These are phyloP conservation scores for Nothura maculosa DNA, from an alignment of 2,797 vertebrate genomes.

Conservation along the genomic window DNA sequence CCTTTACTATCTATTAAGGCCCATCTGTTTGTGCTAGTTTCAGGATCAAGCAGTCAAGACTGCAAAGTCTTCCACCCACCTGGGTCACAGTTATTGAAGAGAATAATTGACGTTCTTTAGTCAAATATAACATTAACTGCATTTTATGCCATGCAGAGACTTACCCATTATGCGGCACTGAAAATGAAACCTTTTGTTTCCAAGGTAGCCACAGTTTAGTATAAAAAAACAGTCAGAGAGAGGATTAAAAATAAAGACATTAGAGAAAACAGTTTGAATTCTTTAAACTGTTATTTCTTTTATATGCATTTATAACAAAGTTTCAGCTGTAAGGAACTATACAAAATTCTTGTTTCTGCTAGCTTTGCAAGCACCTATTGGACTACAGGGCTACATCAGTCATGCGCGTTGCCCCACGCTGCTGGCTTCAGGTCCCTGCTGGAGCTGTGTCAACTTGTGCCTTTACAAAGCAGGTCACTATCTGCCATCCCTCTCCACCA, in stretches of 20 bases:
- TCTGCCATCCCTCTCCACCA: accelerated
- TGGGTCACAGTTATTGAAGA: not conserved
- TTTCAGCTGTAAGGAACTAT: not conserved
- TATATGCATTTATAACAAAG: not conserved
- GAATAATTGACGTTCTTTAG: slow-evolving; percentile 16
- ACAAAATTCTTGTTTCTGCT: not conserved
- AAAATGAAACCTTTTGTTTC: not conserved
- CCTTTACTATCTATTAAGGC: not conserved
- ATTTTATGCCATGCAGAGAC: not conserved
- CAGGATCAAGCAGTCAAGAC: slow-evolving; percentile 30
- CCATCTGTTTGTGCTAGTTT: slow-evolving; percentile 30
- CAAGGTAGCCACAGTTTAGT: not conserved
- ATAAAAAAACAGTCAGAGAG: not conserved
- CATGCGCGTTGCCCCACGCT: not conserved
- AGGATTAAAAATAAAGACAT: not conserved
- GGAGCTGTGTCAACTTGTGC: not conserved
- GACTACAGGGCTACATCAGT: accelerated
- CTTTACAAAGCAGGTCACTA: not conserved
- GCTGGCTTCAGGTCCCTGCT: not conserved
- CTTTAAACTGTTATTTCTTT: not conserved
- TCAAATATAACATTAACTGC: slow-evolving; percentile 14
- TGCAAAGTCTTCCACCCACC: not conserved
- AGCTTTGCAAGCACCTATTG: not conserved
- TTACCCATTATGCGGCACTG: not conserved
- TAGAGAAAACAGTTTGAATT: not conserved